phyloP scores from a whole-genome alignment of 2,888 invertebrate genomes.

The Amphipyra tragopoginis region DNA sequence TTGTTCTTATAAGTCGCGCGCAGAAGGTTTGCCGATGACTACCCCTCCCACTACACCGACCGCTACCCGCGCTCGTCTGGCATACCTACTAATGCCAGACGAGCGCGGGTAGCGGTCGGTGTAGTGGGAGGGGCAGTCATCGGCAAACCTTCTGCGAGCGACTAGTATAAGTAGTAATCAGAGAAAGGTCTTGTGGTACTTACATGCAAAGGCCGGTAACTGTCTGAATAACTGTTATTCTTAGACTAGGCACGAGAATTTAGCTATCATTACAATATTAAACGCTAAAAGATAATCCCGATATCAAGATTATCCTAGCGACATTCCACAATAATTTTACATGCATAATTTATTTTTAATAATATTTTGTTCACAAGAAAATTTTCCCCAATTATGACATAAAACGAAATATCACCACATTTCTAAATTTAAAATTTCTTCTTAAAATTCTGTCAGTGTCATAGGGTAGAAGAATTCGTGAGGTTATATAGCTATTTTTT shows the following conservation, averaged over 20 bases:
- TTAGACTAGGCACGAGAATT: constrained; percentile 24
- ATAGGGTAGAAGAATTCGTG: constrained; percentile 3
- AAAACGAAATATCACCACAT: constrained; percentile 38
- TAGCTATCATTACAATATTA: constrained; percentile 54
- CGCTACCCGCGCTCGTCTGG: too few relatives aligned
- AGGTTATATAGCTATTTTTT: constrained; percentile 13
- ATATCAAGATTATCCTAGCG: constrained; percentile 79
- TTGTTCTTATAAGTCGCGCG: background rate
- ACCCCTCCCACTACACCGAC: too few relatives aligned
- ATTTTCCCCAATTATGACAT: constrained; percentile 45
- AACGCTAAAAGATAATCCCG: constrained; percentile 78
- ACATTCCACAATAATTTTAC: constrained; percentile 84
- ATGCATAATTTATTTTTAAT: constrained; percentile 67
- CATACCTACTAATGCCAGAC: too few relatives aligned
- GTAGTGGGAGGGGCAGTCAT: too few relatives aligned
- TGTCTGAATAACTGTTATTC: too few relatives aligned
- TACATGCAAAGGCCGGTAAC: constrained; percentile 46
- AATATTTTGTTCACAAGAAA: constrained; percentile 49
- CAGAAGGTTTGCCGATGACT: too few relatives aligned
- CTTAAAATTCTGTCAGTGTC: constrained; percentile 48
- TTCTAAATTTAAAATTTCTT: constrained; percentile 72
- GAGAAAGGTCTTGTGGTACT: constrained; percentile 30
- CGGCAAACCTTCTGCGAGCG: too few relatives aligned
- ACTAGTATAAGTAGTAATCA: background rate
- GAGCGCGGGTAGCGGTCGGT: too few relatives aligned